These are phyloP conservation scores for Otolemur garnettii DNA, from an alignment of 2,113 vertebrate genomes.

Conservation along the genomic window DNA sequence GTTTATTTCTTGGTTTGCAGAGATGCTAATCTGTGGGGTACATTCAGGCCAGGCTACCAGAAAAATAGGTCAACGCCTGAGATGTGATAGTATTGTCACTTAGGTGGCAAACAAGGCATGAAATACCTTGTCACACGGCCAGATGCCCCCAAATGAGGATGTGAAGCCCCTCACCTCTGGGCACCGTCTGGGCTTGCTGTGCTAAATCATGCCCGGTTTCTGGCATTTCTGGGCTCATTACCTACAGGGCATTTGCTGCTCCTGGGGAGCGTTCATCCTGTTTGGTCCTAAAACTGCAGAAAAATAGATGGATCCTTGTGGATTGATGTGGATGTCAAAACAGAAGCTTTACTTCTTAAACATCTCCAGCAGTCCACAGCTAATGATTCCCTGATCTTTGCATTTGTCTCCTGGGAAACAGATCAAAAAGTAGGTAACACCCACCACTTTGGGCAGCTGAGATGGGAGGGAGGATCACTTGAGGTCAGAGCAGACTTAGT, in stretches of 20 bases:
- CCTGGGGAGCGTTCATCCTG: not conserved
- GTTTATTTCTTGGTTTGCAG: slow-evolving; percentile 12
- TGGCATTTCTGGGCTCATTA: not conserved
- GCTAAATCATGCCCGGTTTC: slow-evolving; percentile 22
- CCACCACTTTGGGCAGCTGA: too few relatives aligned
- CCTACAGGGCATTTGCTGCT: not conserved
- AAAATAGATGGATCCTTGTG: not conserved
- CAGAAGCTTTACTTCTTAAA: not conserved
- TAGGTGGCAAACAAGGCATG: slow-evolving; percentile 70
- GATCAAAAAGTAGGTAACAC: not conserved
- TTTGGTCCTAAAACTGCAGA: slow-evolving; percentile 21
- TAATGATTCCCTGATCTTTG: not conserved
- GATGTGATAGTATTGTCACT: slow-evolving; percentile 60
- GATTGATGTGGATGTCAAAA: slow-evolving; percentile 43
- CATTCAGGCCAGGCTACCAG: not conserved
- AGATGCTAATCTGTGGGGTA: slow-evolving; percentile 24
- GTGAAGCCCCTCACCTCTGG: slow-evolving; percentile 54
- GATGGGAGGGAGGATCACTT: too few relatives aligned
- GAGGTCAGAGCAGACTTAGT: not conserved
- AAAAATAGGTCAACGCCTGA: not conserved
- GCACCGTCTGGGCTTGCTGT: not conserved
- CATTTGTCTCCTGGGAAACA: not conserved
- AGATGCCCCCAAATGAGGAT: not conserved
- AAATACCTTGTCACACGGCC: slow-evolving; percentile 68
- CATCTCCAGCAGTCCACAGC: not conserved